Conservation (phyloP, 2,113 vertebrate genomes). For the Scatophagus argus region DNA sequence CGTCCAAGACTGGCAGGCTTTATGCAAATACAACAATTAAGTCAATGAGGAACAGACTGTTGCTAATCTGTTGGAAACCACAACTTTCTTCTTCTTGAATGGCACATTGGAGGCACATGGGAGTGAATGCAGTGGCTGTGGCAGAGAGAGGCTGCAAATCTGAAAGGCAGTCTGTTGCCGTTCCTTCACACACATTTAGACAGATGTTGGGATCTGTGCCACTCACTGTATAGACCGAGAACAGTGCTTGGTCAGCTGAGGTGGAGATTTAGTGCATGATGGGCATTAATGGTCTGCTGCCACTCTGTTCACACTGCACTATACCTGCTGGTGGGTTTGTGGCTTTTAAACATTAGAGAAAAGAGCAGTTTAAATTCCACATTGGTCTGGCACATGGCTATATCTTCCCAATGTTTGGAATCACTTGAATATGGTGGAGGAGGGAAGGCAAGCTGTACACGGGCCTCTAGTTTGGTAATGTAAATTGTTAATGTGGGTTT, state of each 20-base stretch:
- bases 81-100: slow-evolving; percentile 72
- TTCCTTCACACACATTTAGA: slow-evolving; percentile 67
- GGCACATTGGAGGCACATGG: slow-evolving; percentile 65
- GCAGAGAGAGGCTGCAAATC: slow-evolving; percentile 51
- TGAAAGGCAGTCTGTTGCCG: slow-evolving; percentile 54
- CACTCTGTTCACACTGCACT: slow-evolving; percentile 54
- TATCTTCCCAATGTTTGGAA: slow-evolving; percentile 67
- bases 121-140: slow-evolving; percentile 57
- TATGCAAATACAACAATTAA: slow-evolving; percentile 81
- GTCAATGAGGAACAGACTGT: slow-evolving; percentile 80
- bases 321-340: slow-evolving; percentile 71
- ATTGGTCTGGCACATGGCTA: slow-evolving; percentile 68
- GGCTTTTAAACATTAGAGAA: slow-evolving; percentile 69
- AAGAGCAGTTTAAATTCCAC: slow-evolving; percentile 69
- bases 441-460: slow-evolving; percentile 37
- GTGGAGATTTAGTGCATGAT: slow-evolving; percentile 64
- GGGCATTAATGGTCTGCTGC: slow-evolving; percentile 66
- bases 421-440: slow-evolving; percentile 33
- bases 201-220: slow-evolving; percentile 79
- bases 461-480: slow-evolving; percentile 54
- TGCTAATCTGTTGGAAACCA: slow-evolving; percentile 80
- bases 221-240: slow-evolving; percentile 59
- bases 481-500: slow-evolving; percentile 76
- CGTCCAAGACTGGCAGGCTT: slow-evolving; percentile 75
- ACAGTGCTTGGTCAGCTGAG: slow-evolving; percentile 56